Base-by-base conservation (phyloP, 2,113 vertebrate species). In the Abramis brama region DNA sequence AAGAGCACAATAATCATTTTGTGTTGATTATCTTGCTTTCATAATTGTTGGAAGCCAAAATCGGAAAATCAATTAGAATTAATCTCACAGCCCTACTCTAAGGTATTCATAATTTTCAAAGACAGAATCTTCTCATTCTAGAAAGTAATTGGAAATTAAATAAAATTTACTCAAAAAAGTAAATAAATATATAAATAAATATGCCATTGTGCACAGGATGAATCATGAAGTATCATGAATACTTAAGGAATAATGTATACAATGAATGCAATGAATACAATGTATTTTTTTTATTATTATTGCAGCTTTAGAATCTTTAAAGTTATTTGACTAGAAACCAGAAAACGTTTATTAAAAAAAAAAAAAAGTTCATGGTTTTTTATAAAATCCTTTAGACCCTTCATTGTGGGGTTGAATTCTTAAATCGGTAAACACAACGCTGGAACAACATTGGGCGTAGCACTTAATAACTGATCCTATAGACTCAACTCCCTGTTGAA, bases 401-500 rank as follows among this genome's bases (percentile, higher is more conserved):
- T 68, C 6, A 15, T 68, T 7, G 55, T 39, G 25, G 21, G 36
- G 23, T 82, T 7, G 9, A 43, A 66, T 50, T 66, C 43, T 50
- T 52, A 68, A 52, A 36, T 82, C 25, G 25, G 47, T n/a, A 52
- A 82, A 52, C 36, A 50, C 27, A 70, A 27, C 21, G 7, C 25
- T 50, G n/a, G 11, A 82, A 68, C 45, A 50, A 68, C 17, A 52
- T 68, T 52, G 45, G 25, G 33, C 19, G 5, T 11, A 33, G 25
- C 62, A 82, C 80, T 82, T 47, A 27, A 82, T 82, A 19, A 68
- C 62, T 70, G 80, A 82, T 70, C 64, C 80, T 36, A 70, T 82
- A 82, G 80, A 52, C 80, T 82, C 62, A 33, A 82, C 62, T 82
- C 76, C 36, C 77, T 47, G 23, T 52, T 74, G 68, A 43, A 86